Base-by-base conservation (phyloP, 2,797 vertebrate species). In the Gymnothorax javanicus region DNA sequence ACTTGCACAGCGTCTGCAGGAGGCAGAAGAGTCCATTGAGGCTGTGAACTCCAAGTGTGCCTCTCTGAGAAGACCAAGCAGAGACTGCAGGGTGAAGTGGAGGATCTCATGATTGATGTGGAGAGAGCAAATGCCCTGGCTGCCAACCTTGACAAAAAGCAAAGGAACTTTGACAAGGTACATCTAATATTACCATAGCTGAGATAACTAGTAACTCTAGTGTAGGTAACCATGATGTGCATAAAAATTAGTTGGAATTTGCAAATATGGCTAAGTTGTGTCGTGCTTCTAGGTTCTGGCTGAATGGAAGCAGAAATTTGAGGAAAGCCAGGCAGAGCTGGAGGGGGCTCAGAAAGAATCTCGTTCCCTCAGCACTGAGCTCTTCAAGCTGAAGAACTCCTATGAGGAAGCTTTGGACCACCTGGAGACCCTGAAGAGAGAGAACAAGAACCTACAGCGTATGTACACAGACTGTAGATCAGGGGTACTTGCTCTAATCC, bases 21-120 rank as follows among this genome's bases (percentile, higher is more conserved):
- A 97, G 0, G 97, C 97, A 0, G 97, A 97, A 88, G 96, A 97
- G 88, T 95, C 95, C 0, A 96, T 97, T 33, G 97, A 97, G 92
- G 96, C 96, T 0, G 96, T 96, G 84, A 97, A 97, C 0, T 95
- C 97, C 89, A 98, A 97, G 88, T 97, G 97, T 89, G 96, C 96
- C 2, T 97, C 97, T 0, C 89, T 98, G 92, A 97, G 90, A 97
- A 97, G 91, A 96, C 95, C 87, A 96, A 97, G 87, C 96, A 97
- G 89, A 93, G 96, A 0, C 88, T 97, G 84, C 96, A 97, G 91
- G 94, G 93, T 0, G 96, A 97, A 90, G 96, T 97, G 0, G 96
- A 97, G 86, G 96, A 97, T 89, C 92, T 97, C 2, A 96, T 95
- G 96, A 95, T 94, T 0, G 96, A 97, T 0, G 87, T 97, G 86